phyloP scores from a whole-genome alignment of 1,140 invertebrate species.

The Eriocheir sinensis region DNA sequence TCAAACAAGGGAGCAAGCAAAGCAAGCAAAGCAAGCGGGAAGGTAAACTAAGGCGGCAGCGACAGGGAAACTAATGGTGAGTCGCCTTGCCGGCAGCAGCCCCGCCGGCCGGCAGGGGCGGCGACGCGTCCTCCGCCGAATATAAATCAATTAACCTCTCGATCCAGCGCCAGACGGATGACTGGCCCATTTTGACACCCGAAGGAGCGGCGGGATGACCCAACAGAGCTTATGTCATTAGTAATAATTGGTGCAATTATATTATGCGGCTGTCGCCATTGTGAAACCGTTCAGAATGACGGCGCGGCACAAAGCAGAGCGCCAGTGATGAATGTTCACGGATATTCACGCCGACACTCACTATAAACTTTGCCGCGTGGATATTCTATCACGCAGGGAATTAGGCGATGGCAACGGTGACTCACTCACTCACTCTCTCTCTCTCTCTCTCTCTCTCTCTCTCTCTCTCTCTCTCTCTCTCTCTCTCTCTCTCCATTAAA shows the following conservation, averaged over 20 bases:
- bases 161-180: not conserved
- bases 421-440: too few relatives aligned
- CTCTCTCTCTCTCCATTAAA: too few relatives aligned
- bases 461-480: too few relatives aligned
- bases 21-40: not conserved
- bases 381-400: not conserved
- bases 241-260: not conserved
- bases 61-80: conserved; percentile 23
- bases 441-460: too few relatives aligned
- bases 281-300: not conserved
- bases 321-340: not conserved
- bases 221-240: not conserved
- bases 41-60: not conserved
- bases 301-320: not conserved
- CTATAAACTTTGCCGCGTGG: not conserved
- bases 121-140: not conserved
- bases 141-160: conserved; percentile 5
- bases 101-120: not conserved
- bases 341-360: not conserved
- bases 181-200: not conserved
- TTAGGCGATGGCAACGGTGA: not conserved
- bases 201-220: not conserved
- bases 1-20: conserved; percentile 15
- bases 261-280: not conserved
- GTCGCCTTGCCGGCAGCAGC: not conserved